A percentile compares a stretch with the other conserved stretches of the same genome.
These are phyloP conservation scores for Corydoras sp. DNA, from an alignment of 2,113 vertebrate species.

Conservation along the genomic window DNA sequence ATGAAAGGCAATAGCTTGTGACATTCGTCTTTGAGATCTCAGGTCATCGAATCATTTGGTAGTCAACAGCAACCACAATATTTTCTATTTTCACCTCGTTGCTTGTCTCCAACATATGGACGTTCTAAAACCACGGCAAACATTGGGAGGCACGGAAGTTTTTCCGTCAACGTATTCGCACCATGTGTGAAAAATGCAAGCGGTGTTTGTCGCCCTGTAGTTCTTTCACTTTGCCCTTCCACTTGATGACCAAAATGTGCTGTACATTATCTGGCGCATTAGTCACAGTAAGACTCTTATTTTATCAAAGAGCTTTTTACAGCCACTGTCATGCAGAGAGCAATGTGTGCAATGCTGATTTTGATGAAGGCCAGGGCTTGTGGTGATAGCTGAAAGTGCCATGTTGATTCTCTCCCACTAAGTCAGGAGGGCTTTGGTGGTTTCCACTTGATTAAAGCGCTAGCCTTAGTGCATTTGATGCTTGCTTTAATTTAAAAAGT, in stretches of 20 bases:
- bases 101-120: slow-evolving; percentile 48
- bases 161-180: slow-evolving; percentile 7
- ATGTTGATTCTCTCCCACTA: slow-evolving; percentile 58
- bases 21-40: slow-evolving; percentile 31
- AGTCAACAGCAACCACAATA: slow-evolving; percentile 52
- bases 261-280: slow-evolving; percentile 52
- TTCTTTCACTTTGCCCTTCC: slow-evolving; percentile 11
- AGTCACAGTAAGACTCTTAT: slow-evolving; percentile 50
- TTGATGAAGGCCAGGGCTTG: slow-evolving; percentile 61
- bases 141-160: slow-evolving; percentile 48
- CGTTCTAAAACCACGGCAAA: slow-evolving; percentile 45
- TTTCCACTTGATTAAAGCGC: slow-evolving; percentile 71
- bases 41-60: slow-evolving; percentile 40
- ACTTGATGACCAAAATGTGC: slow-evolving; percentile 33
- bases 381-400: slow-evolving; percentile 54
- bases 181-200: slow-evolving; percentile 31
- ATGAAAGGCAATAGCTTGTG: slow-evolving; percentile 11
- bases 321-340: slow-evolving; percentile 60
- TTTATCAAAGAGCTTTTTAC: slow-evolving; percentile 39
- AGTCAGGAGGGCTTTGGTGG: slow-evolving; percentile 63
- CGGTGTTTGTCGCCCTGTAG: slow-evolving; percentile 20
- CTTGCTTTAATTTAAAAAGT: slow-evolving; percentile 64
- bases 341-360: slow-evolving; percentile 54
- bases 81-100: slow-evolving; percentile 48
- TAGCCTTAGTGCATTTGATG: slow-evolving; percentile 52